Base-by-base conservation (phyloP, 2,113 vertebrate species). In the Poicephalus meyeri region DNA sequence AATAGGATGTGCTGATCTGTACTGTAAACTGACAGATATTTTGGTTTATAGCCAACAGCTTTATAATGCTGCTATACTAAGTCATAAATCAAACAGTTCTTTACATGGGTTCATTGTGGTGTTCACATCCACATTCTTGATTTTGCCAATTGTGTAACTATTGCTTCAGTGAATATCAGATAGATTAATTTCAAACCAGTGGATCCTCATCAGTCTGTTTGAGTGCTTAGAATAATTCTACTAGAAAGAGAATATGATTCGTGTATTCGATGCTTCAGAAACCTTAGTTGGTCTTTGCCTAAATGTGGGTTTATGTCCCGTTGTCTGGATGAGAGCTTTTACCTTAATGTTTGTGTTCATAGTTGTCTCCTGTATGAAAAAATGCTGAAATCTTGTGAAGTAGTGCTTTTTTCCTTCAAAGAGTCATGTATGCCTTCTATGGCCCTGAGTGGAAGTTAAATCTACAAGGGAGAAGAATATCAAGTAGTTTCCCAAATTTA, bases 271-370 rank as follows among this genome's bases (percentile, higher is more conserved):
- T 82, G n/a, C 61, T 90, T 85, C 55, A 78, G 68, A 88, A 95
- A 84, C 44, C 47, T 44, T 41, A 84, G 37, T 19, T 70, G 17
- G 60, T 95, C 65, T 89, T 88, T 81, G 35, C 66, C 78, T 87
- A 76, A 91, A 74, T 87, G n/a, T 13, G 26, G 39, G 74, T 95
- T 96, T 91, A 73, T 88, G 76, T 83, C 53, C n/a, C n/a, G 50
- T 80, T 84, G 39, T 91, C 73, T 79, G 70, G 26, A 84, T 42
- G 64, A 50, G 44, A 91, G 86, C 91, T 95, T 92, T 86, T 83
- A 71, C 86, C 13, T 63, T 64, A 66, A 83, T 42, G 46, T 88
- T 35, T 46, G 37, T 88, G 71, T 71, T 94, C 69, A 47, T 46
- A 88, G 24, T 83, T 90, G 37, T 71, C 71, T 93, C 61, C 81